These are phyloP conservation scores for Ophion slaviceki DNA, from an alignment of 2,888 invertebrate genomes.

Conservation along the genomic window DNA sequence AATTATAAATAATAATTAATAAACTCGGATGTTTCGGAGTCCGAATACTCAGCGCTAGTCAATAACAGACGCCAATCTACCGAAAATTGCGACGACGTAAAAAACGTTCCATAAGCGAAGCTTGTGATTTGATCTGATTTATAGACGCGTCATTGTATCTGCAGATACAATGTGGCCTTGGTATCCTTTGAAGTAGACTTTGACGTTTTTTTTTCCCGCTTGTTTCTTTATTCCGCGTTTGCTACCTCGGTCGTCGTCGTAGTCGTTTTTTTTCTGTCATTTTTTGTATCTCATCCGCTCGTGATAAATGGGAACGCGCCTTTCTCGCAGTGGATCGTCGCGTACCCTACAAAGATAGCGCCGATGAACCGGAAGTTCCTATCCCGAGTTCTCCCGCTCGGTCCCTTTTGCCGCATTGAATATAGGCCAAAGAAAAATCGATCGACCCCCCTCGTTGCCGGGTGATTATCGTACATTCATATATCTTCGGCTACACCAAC, in stretches of 20 bases:
- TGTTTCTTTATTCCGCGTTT: slow-evolving; percentile 2
- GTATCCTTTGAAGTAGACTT: slow-evolving; percentile 25
- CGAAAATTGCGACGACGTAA: background rate
- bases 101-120: background rate
- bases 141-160: background rate
- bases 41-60: too few relatives aligned
- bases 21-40: too few relatives aligned
- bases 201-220: background rate
- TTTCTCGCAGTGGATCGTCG: slow-evolving; percentile 13
- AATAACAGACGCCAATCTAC: background rate
- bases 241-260: background rate
- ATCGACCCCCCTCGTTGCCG: slow-evolving; percentile 22
- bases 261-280: slow-evolving; percentile 4
- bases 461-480: slow-evolving; percentile 26
- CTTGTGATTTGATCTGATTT: slow-evolving; percentile 5
- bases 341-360: slow-evolving; percentile 11
- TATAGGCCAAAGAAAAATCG: slow-evolving; percentile 51
- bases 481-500: too few relatives aligned
- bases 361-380: slow-evolving; percentile 48
- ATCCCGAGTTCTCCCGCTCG: slow-evolving; percentile 11
- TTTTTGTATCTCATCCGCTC: background rate
- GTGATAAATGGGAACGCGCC: slow-evolving; percentile 45
- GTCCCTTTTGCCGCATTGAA: slow-evolving; percentile 31
- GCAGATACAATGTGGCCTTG: background rate
- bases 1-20: too few relatives aligned